phyloP scores from a whole-genome alignment of 35 echinoderm and acorn worm genomes.

The Heliocidaris tuberculata region DNA sequence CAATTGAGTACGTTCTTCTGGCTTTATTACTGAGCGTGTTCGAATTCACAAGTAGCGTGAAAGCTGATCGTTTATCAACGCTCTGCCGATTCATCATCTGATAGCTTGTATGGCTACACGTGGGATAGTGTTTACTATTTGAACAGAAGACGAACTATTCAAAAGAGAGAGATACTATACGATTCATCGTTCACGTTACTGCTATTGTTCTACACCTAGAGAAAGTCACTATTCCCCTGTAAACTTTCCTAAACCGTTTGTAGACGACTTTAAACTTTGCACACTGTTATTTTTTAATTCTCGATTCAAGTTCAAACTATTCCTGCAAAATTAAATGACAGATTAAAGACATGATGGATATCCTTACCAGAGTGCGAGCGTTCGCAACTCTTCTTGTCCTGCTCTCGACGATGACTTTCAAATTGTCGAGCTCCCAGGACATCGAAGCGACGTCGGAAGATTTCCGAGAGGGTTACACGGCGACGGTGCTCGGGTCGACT shows the following conservation, averaged over 20 bases:
- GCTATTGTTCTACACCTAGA: too few relatives aligned
- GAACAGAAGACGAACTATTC: too few relatives aligned
- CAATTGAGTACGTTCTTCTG: not conserved
- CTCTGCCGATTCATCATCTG: not conserved
- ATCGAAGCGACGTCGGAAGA: slow-evolving; percentile 6
- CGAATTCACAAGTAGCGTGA: not conserved
- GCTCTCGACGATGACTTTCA: not conserved
- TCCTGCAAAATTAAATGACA: too few relatives aligned
- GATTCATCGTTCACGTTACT: too few relatives aligned
- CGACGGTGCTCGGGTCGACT: slow-evolving; percentile 12
- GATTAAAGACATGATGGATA: not conserved
- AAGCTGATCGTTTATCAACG: not conserved
- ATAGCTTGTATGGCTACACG: not conserved
- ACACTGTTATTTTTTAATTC: too few relatives aligned
- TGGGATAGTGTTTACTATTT: not conserved
- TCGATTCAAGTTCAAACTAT: too few relatives aligned
- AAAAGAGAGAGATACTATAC: too few relatives aligned
- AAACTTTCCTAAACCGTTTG: too few relatives aligned
- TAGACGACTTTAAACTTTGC: too few relatives aligned
- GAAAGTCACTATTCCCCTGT: too few relatives aligned
- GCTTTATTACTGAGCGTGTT: not conserved
- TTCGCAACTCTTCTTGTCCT: not conserved
- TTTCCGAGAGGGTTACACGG: not conserved
- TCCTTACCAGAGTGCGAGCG: not conserved
- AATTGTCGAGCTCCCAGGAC: not conserved